Percentiles rank a stretch among this genome's conserved stretches.
Conservation (phyloP, 2,888 invertebrate species). For the Strigamia maritima region DNA sequence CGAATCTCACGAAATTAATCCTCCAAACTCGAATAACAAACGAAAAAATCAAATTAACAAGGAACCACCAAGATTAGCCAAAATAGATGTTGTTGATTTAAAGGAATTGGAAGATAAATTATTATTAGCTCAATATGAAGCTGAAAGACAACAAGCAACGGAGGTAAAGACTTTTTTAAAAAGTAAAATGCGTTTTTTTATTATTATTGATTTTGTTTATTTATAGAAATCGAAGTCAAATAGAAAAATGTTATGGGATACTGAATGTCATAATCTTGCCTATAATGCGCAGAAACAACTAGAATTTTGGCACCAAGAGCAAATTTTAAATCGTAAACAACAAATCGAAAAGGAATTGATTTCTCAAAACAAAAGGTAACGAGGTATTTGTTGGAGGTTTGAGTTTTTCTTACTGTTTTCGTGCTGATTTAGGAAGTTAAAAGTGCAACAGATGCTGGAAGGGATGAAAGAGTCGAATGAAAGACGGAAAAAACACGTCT, state of each 20-base stretch:
- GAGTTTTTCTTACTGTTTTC: not conserved
- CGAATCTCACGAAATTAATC: not conserved
- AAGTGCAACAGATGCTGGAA: not conserved
- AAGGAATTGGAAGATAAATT: not conserved
- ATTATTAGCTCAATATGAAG: not conserved
- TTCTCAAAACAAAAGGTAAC: not conserved
- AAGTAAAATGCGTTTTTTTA: not conserved
- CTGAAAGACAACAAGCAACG: not conserved
- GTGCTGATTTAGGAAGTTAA: not conserved
- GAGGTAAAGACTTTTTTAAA: not conserved
- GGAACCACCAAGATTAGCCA: not conserved
- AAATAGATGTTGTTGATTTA: not conserved
- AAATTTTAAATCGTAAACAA: not conserved
- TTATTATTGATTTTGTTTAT: not conserved
- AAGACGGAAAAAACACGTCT: not conserved
- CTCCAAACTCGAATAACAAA: not conserved
- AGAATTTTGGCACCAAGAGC: not conserved
- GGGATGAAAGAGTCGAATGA: conserved; percentile 3
- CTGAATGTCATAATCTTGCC: not conserved
- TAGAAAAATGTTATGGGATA: not conserved
- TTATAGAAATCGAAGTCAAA: not conserved
- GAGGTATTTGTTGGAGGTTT: not conserved
- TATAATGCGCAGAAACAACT: not conserved
- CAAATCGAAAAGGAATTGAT: not conserved
- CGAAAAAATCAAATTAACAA: not conserved